These are phyloP conservation scores for Bombus consobrinus DNA, from an alignment of 1,140 invertebrate species.

Conservation along the genomic window DNA sequence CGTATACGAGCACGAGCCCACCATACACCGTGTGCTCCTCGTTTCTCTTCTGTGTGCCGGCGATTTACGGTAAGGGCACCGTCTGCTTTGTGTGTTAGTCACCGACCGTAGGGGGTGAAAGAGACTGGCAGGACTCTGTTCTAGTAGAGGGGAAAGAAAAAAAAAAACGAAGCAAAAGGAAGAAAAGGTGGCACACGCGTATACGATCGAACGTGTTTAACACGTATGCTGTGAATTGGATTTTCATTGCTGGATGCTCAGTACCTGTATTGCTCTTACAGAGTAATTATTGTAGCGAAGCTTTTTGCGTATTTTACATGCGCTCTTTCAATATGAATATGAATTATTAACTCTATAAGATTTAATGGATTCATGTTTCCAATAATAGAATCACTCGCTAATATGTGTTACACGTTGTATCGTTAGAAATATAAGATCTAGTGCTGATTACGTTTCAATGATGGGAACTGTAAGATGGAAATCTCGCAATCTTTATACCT, in stretches of 20 bases:
- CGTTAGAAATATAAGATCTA: background rate
- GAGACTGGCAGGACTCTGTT: slow-evolving; percentile 27
- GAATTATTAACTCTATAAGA: background rate
- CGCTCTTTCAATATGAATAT: background rate
- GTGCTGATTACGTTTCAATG: background rate
- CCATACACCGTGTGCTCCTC: background rate
- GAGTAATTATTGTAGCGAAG: background rate
- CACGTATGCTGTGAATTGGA: background rate
- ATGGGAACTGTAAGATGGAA: background rate
- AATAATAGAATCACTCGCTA: background rate
- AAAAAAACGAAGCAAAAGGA: slow-evolving; percentile 15
- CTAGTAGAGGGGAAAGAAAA: slow-evolving; percentile 14
- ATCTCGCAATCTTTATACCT: background rate
- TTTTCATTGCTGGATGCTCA: background rate
- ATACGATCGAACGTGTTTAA: slow-evolving; percentile 35
- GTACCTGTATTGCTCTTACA: background rate
- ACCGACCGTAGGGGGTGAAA: slow-evolving; percentile 53
- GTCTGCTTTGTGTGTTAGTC: slow-evolving; percentile 57
- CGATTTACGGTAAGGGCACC: slow-evolving; percentile 58
- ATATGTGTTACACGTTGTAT: background rate
- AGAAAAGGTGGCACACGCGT: slow-evolving; percentile 52
- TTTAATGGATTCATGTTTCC: background rate
- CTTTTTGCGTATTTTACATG: background rate
- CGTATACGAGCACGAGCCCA: background rate
- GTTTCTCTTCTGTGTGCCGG: slow-evolving; percentile 18